Evolutionary conservation across 2,888 invertebrate genomes (phyloP), one percentile per base, ranked within the genome.

Genomic region (Onchidella celtica): DNA sequence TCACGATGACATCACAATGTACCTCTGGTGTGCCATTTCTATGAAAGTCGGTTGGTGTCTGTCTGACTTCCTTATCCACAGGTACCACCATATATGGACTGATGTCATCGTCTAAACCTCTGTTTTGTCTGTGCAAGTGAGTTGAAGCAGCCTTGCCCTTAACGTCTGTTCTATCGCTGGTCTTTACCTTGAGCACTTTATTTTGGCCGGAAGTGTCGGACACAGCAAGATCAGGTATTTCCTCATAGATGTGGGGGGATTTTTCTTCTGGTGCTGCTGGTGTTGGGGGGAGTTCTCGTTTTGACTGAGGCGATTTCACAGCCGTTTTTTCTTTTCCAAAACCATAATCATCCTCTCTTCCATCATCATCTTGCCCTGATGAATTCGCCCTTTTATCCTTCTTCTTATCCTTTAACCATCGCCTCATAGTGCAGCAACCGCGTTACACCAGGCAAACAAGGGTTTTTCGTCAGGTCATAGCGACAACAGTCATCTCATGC

Each of bases 321-420:
- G 74, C 38, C 65, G 79, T 24, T 61, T 80, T 70, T 17, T 73
- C 81, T 66, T 75, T 82, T 34, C 80, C 80, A 66, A 85, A 85
- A 1, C 85, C 85, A 57, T 85, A 85, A 61, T 85, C 85, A 47
- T 83, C 85, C 6, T 78, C 82, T 24, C 80, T 79, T 29, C 68
- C 79, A 29, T 65, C 80, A 3, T 80, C 77, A 34, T 63, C 79
- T 24, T 63, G 47, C 24, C 75, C 38, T 36, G 80, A 29, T 14
- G 61, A 61, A 68, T 38, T 74, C 9, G 36, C 24, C 27, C 72
- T 24, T 74, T 66, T 84, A 69, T 78, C 82, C 74, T 61, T 76
- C 59, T 82, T 82, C 70, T 82, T 79, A 40, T 85, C 86, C 29
- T 86, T 86, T 75, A 86, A 75, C 86, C 86, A 86, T 38, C 86